These are phyloP conservation scores for Parascotia fuliginaria DNA, from an alignment of 2,888 invertebrate genomes.

Conservation along the genomic window DNA sequence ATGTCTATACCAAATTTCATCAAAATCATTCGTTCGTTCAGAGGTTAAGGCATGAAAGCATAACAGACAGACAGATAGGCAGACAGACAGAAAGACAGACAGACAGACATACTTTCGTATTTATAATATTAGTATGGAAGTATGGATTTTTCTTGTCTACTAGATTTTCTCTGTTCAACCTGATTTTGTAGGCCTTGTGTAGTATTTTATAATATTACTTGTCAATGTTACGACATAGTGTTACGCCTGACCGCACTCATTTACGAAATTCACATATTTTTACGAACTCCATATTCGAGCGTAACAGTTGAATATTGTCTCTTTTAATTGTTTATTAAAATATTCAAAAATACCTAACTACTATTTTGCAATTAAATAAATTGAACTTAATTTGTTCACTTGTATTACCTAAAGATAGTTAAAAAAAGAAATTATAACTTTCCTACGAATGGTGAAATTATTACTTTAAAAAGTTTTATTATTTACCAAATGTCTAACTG, in stretches of 20 bases:
- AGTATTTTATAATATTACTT: constrained; percentile 55
- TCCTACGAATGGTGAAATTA: neutral
- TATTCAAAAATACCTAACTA: constrained; percentile 3
- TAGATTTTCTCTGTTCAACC: constrained; percentile 1
- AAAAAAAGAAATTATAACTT: too few relatives aligned
- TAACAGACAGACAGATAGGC: too few relatives aligned
- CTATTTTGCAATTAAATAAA: constrained; percentile 4
- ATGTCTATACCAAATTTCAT: too few relatives aligned
- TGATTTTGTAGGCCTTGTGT: constrained; percentile 65
- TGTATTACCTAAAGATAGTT: too few relatives aligned
- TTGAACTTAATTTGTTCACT: neutral
- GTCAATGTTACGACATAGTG: constrained; percentile 59
- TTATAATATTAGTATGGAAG: too few relatives aligned
- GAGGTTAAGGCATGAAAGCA: too few relatives aligned
- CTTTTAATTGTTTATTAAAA: constrained; percentile 13
- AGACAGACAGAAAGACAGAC: too few relatives aligned
- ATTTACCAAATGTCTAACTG: neutral
- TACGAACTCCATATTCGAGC: constrained; percentile 39
- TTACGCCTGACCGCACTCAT: constrained; percentile 61
- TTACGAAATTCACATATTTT: constrained; percentile 69
- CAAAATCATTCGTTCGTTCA: too few relatives aligned
- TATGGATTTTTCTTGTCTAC: neutral
- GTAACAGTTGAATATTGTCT: constrained; percentile 48
- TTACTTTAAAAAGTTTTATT: neutral
- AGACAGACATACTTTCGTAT: too few relatives aligned